phyloP scores from a whole-genome alignment of 2,888 invertebrate species.

The Orthonevra nobilis region DNA sequence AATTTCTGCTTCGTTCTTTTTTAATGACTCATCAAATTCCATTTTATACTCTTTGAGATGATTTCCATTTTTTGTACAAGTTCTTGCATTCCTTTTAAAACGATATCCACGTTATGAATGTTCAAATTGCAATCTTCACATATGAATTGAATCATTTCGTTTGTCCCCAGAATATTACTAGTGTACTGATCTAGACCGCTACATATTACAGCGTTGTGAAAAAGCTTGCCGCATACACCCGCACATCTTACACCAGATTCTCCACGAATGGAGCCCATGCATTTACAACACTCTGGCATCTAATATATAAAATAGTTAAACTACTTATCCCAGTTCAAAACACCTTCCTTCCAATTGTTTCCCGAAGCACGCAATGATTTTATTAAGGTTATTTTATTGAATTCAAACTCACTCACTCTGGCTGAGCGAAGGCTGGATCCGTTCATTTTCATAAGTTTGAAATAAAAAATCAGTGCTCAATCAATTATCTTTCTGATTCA shows the following conservation, averaged over 20 bases:
- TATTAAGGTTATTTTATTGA: too few relatives aligned
- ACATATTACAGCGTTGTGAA: not conserved
- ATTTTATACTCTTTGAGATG: not conserved
- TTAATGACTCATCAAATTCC: not conserved
- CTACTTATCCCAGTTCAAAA: too few relatives aligned
- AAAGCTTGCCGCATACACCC: not conserved
- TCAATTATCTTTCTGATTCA: too few relatives aligned
- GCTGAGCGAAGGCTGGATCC: too few relatives aligned
- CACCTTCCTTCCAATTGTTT: too few relatives aligned
- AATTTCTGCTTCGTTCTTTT: constrained; percentile 4
- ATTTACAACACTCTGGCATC: too few relatives aligned
- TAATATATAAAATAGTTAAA: too few relatives aligned
- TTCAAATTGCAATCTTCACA: not conserved
- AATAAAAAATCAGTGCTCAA: too few relatives aligned
- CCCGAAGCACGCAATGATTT: too few relatives aligned
- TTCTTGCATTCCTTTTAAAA: not conserved
- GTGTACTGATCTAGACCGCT: too few relatives aligned
- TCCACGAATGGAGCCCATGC: not conserved
- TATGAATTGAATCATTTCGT: not conserved
- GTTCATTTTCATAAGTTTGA: too few relatives aligned
- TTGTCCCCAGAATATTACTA: not conserved
- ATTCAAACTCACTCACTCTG: too few relatives aligned
- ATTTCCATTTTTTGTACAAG: not conserved
- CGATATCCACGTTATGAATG: not conserved
- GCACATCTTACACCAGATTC: not conserved